Base-by-base conservation (phyloP, 2,888 invertebrate genomes). In the Cantharis nigra region DNA sequence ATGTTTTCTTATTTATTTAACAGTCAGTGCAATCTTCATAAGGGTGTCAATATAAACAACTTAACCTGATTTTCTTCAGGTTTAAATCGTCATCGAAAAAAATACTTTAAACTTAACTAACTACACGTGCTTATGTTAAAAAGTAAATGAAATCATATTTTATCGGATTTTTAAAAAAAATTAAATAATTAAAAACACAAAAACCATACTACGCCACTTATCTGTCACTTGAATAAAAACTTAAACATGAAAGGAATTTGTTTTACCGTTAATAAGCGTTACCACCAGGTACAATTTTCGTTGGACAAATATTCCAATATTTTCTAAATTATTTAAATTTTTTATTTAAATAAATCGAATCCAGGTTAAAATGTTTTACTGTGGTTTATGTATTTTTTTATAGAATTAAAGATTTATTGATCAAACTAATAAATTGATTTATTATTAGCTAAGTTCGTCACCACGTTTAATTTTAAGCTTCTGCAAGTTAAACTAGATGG, bases 1-100 rank as follows among this genome's bases (percentile, higher is more conserved):
- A 97, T 97, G 85, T 4, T 49, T 18, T 74, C 49, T 64, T 49
- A 16, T 49, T 18, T 70, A 7, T 65, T 70, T 65, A 73, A 33
- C 65, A 67, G 62, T 63, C 76, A 63, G 72, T 72, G 69, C 70
- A 69, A 64, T 65, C 71, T 75, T 75, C 75, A 49, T 49, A 69
- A 71, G 62, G 62, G 20, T 74, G 73, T 74, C 77, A 77, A 77
- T 62, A 74, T 71, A 73, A 77, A 77, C 77, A 77, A 77, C 77
- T 77, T 77, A 77, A 77, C 77, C 77, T 77, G 73, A 10, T 72
- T 65, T 69, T 26, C 63, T n/a, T 16, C 1, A 49, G 7, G 7
- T 49, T 33, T 3, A n/a, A 7, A 49, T 49, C n/a, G n/a, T n/a
- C 49, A 49, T 49, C n/a, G 49, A n/a, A 49, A 49, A 49, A 49